Evolutionary conservation across 1,140 invertebrate species (phyloP), one percentile per base, ranked within the genome.

Genomic region (Centruroides sculpturatus): DNA sequence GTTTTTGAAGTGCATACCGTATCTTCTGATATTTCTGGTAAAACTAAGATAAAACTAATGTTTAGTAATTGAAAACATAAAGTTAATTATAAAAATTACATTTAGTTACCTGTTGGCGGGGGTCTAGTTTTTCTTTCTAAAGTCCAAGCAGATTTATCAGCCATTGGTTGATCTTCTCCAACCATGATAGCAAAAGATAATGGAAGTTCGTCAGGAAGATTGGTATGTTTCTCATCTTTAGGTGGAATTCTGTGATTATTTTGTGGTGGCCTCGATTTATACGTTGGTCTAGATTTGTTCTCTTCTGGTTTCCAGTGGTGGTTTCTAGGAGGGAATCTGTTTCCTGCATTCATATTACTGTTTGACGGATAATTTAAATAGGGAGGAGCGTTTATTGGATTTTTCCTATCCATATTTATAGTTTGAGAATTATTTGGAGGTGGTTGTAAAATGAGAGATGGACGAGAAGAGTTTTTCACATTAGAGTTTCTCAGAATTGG

Each of bases 111-210:
- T 34, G 12, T 51, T 13, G 50, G 12, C 5, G 12, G 12, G 10
- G 12, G 12, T 12, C 3, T 13, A 11, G 23, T 51, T 51, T 11
- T 13, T 51, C 23, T 13, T 51, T 51, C 12, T 11, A 34, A 13
- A 13, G 23, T 34, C 12, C 50, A 51, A 13, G 23, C 50, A 51
- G 12, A 34, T 51, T 5, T 13, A 51, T 13, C 51, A 53, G 5
- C 51, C 23, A 23, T 36, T 53, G 51, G 23, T 34, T 23, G 51
- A 61, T 64, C 63, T 59, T 64, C 63, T 13, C 63, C 63, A 10
- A 64, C 63, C 34, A 61, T 48, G 47, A 64, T 64, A 10, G 63
- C 63, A n/a, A 64, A 50, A 0, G 63, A 64, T n/a, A 64, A 36
- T 23, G 63, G 63, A 10, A 64, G 55, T 51, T 64, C 63, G 50